phyloP scores from a whole-genome alignment of 2,113 vertebrate species.

The Acanthisitta chloris region DNA sequence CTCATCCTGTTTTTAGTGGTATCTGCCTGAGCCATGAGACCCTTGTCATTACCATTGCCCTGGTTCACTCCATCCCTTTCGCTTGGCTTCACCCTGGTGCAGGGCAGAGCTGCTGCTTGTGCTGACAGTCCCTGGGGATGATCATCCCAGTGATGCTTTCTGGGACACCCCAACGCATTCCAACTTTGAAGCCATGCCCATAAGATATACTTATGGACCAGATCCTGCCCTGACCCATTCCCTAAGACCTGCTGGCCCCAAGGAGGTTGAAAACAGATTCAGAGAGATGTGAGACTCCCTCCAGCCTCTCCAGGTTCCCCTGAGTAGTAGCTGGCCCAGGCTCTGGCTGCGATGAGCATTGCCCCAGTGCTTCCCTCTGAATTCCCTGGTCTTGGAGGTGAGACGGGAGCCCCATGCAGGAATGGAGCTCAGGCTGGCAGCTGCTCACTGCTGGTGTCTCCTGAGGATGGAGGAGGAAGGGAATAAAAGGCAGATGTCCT shows the following conservation, averaged over 20 bases:
- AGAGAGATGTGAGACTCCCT: background rate
- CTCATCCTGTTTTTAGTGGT: background rate
- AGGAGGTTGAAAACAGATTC: background rate
- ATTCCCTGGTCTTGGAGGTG: background rate
- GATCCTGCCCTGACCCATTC: background rate
- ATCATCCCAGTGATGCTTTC: background rate
- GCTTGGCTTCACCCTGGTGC: background rate
- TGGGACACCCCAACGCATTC: background rate
- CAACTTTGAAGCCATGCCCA: rapidly evolving
- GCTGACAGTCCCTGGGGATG: rapidly evolving
- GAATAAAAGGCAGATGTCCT: background rate
- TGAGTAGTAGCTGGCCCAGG: background rate
- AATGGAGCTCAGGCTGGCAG: background rate
- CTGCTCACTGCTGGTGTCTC: background rate
- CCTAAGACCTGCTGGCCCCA: background rate
- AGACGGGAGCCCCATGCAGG: rapidly evolving
- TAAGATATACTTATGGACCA: background rate
- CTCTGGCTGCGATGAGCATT: rapidly evolving
- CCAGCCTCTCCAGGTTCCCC: background rate
- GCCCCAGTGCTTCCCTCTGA: rapidly evolving
- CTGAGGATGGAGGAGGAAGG: background rate
- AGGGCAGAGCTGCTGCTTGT: background rate
- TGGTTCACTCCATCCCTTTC: background rate
- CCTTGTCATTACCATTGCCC: background rate
- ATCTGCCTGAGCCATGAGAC: background rate